Conservation (phyloP, 2,113 vertebrate species). For the Cochlearius cochlearius region DNA sequence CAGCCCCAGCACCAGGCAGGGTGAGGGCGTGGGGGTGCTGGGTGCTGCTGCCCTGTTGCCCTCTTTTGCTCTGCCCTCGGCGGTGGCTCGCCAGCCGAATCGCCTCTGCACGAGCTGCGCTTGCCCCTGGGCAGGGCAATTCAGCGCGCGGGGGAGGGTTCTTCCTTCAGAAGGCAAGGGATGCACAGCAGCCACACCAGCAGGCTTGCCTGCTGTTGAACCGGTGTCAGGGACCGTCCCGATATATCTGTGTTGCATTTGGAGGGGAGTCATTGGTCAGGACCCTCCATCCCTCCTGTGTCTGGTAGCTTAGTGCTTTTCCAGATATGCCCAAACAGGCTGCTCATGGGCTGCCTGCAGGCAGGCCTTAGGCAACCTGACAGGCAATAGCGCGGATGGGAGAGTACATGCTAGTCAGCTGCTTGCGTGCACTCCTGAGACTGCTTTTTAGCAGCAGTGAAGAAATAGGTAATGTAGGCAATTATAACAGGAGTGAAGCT, state of each 20-base stretch:
- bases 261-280: neutral
- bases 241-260: neutral
- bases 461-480: constrained; percentile 7
- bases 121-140: neutral
- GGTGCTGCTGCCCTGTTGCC: neutral
- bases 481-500: neutral
- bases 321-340: neutral
- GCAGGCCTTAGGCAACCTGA: constrained; percentile 46
- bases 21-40: rapidly evolving
- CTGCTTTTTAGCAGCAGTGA: neutral
- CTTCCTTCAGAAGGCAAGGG: neutral
- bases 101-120: rapidly evolving
- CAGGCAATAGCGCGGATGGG: neutral
- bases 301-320: neutral
- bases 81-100: neutral
- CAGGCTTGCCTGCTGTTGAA: neutral
- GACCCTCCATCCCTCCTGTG: neutral
- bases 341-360: constrained; percentile 34
- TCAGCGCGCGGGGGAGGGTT: rapidly evolving
- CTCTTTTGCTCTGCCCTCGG: neutral
- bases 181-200: neutral
- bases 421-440: neutral
- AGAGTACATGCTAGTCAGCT: neutral
- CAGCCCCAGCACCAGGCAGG: neutral
- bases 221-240: neutral